Evolutionary conservation across 2,113 vertebrate species (phyloP).

Genomic region (Sciurus niger): DNA sequence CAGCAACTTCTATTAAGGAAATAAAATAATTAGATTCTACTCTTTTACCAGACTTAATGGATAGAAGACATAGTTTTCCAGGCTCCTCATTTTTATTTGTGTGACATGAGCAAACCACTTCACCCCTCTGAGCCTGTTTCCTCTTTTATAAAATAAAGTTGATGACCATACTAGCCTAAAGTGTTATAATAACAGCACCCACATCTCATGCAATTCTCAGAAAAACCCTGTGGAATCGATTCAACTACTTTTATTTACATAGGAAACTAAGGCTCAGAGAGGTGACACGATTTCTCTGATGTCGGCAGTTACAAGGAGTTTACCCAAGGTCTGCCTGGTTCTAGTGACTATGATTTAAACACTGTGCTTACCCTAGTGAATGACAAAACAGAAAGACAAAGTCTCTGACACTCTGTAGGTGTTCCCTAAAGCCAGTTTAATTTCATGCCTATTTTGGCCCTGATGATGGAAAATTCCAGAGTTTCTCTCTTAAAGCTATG

Average conservation of each 20-base stretch:
- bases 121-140: not conserved
- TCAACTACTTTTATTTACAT: not conserved
- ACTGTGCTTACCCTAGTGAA: not conserved
- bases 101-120: slow-evolving; percentile 20
- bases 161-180: not conserved
- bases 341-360: not conserved
- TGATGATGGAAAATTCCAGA: not conserved
- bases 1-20: slow-evolving; percentile 36
- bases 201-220: slow-evolving; percentile 17
- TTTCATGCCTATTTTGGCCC: not conserved
- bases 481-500: slow-evolving; percentile 29
- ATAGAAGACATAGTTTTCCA: slow-evolving; percentile 26
- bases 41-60: not conserved
- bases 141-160: slow-evolving; percentile 31
- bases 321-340: not conserved
- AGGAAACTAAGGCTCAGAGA: not conserved
- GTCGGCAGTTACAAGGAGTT: not conserved
- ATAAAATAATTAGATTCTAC: slow-evolving; percentile 14
- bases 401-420: not conserved
- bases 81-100: not conserved
- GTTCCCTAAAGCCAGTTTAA: slow-evolving; percentile 15
- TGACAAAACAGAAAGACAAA: not conserved
- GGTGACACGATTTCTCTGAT: not conserved
- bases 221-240: not conserved
- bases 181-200: not conserved